Conservation (phyloP, 2,113 vertebrate genomes). For the Sinosuthora webbiana region DNA sequence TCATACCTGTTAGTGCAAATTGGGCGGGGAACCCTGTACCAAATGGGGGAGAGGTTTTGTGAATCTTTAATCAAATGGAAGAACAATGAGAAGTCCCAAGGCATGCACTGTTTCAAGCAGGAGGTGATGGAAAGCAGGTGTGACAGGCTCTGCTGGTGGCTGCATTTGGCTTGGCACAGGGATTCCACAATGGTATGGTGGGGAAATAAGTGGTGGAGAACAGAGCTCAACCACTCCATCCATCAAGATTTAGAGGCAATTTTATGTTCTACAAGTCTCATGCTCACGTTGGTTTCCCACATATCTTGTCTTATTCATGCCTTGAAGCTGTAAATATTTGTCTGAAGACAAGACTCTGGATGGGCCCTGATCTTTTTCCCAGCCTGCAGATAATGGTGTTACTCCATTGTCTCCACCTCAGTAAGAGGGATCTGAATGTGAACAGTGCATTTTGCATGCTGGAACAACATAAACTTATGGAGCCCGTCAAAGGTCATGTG, state of each 20-base stretch:
- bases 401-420: background rate
- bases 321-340: background rate
- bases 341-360: background rate
- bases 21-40: background rate
- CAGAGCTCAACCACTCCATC: background rate
- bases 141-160: background rate
- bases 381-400: background rate
- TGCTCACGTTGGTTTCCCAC: background rate
- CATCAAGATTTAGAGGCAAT: background rate
- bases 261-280: accelerated
- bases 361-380: background rate
- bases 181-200: background rate
- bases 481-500: background rate
- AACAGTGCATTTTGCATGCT: background rate
- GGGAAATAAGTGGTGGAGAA: background rate
- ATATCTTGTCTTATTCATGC: background rate
- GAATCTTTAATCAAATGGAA: background rate
- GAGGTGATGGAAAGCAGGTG: background rate
- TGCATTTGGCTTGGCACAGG: background rate
- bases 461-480: background rate
- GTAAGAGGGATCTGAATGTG: background rate
- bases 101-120: background rate
- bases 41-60: background rate
- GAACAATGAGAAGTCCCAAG: background rate
- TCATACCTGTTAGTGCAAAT: background rate